A percentile compares a stretch with the other conserved stretches of the same genome.
These are phyloP conservation scores for Nemurella pictetii DNA, from an alignment of 2,888 invertebrate genomes.

Conservation along the genomic window DNA sequence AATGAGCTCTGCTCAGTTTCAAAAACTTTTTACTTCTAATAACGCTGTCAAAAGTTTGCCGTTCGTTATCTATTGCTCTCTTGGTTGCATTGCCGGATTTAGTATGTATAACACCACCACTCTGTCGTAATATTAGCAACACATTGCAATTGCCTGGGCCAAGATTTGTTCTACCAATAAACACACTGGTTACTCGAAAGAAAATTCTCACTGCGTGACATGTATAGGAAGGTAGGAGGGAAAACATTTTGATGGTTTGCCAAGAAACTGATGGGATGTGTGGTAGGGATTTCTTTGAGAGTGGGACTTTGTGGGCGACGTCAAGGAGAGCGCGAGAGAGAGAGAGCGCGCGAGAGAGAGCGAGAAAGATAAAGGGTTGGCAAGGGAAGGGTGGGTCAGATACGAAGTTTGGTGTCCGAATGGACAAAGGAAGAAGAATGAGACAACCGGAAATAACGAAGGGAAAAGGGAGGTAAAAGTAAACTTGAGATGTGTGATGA, in stretches of 20 bases:
- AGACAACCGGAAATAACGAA: slow-evolving; percentile 8
- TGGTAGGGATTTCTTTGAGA: background rate
- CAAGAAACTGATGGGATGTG: slow-evolving; percentile 16
- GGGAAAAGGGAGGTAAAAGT: slow-evolving; percentile 5
- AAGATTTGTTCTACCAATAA: slow-evolving; percentile 17
- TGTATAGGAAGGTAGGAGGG: slow-evolving; percentile 11
- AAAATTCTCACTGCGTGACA: slow-evolving; percentile 1
- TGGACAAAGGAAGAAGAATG: slow-evolving; percentile 24
- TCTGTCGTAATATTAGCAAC: slow-evolving; percentile 4
- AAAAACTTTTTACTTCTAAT: background rate
- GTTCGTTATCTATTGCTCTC: background rate
- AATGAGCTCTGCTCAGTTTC: background rate
- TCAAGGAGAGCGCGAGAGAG: background rate
- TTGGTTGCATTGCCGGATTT: background rate
- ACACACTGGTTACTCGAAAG: background rate
- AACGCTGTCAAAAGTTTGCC: background rate
- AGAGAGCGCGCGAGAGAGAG: background rate
- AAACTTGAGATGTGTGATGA: background rate
- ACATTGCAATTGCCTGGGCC: background rate
- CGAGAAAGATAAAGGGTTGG: slow-evolving; percentile 2
- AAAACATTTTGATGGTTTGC: slow-evolving; percentile 13
- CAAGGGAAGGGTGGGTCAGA: slow-evolving; percentile 1
- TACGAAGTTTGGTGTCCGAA: background rate
- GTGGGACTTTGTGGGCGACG: background rate
- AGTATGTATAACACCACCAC: background rate